phyloP scores from a whole-genome alignment of 2,113 vertebrate genomes.

The Cephalopterus ornatus region DNA sequence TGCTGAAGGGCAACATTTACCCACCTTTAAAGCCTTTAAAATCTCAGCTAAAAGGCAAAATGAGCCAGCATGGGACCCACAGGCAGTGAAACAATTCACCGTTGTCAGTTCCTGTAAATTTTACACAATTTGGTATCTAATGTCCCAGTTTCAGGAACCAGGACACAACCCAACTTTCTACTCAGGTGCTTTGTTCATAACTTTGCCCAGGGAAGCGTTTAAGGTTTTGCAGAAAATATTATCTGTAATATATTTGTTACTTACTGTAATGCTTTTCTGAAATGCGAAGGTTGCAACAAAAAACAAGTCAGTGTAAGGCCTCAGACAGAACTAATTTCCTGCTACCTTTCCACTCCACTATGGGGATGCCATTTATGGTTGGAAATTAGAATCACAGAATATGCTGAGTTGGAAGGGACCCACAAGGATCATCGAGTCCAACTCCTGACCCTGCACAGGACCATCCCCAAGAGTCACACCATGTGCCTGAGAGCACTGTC shows the following conservation, averaged over 20 bases:
- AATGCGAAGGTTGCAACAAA: neutral
- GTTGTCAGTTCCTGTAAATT: neutral
- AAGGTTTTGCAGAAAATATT: neutral
- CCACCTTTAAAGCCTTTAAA: neutral
- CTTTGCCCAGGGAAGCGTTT: neutral
- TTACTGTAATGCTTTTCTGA: neutral
- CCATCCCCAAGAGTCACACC: too few relatives aligned
- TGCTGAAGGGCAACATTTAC: slow-evolving; percentile 32
- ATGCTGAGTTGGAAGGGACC: neutral
- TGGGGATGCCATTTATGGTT: neutral
- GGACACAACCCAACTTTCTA: neutral
- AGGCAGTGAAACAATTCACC: neutral
- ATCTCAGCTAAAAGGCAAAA: neutral
- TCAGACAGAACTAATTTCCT: neutral
- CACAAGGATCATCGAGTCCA: neutral
- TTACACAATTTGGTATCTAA: neutral
- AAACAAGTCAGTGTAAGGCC: neutral
- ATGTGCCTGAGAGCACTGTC: neutral
- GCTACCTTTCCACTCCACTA: neutral
- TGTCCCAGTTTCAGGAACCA: neutral
- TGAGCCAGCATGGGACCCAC: neutral
- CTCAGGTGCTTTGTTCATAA: neutral
- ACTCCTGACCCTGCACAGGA: neutral
- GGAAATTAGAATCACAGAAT: neutral
- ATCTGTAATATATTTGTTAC: neutral